Percentiles rank a stretch among this genome's conserved stretches.
phyloP scores from a whole-genome alignment of 2,888 invertebrate genomes.

The Hirtodrosophila cameraria region DNA sequence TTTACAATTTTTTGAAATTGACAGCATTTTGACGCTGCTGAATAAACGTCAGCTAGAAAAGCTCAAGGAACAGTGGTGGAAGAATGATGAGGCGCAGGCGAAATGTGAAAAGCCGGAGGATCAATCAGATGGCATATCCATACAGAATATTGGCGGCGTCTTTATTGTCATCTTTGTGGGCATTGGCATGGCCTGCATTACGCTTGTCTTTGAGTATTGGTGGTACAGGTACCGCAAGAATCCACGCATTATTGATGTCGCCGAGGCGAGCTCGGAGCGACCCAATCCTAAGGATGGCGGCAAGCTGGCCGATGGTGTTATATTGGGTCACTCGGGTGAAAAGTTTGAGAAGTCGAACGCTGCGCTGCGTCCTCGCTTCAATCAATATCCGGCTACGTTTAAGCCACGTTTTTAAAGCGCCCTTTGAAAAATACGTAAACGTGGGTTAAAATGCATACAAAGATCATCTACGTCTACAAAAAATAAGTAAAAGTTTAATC shows the following conservation, averaged over 20 bases:
- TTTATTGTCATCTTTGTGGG: constrained; percentile 99
- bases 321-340: constrained; percentile 81
- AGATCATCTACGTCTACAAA: constrained; percentile 62
- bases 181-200: constrained; percentile 95
- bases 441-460: constrained; percentile 15
- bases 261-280: constrained; percentile 84
- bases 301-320: constrained; percentile 80
- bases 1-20: background rate
- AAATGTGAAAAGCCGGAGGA: constrained; percentile 94
- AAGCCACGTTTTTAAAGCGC: constrained; percentile 81
- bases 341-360: constrained; percentile 81
- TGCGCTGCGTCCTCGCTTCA: constrained; percentile 82
- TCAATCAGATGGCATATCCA: constrained; percentile 98
- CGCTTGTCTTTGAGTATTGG: constrained; percentile 96
- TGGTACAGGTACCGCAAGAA: constrained; percentile 92
- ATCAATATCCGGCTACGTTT: constrained; percentile 81
- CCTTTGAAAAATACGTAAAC: constrained; percentile 1
- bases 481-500: constrained; percentile 24
- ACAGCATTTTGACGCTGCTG: constrained; percentile 94
- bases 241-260: constrained; percentile 87
- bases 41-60: constrained; percentile 96
- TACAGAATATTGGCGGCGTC: constrained; percentile 98
- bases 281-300: constrained; percentile 56
- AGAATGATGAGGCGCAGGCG: constrained; percentile 90
- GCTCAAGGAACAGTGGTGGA: constrained; percentile 99